phyloP scores from a whole-genome alignment of 2,113 vertebrate species.

The Apeltes quadracus region DNA sequence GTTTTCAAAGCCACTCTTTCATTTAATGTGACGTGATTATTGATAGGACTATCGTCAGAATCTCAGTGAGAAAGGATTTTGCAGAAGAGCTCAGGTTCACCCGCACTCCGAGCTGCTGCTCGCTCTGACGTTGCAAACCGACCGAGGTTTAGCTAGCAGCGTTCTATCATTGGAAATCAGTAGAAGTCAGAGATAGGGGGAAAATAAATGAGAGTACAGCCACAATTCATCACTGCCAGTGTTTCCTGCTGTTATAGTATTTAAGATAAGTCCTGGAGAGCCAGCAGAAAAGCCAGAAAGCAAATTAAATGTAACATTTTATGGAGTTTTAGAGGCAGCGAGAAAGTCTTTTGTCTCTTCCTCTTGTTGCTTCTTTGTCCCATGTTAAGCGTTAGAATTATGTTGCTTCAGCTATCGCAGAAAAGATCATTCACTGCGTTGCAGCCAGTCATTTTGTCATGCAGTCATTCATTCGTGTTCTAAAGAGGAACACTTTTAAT shows the following conservation, averaged over 20 bases:
- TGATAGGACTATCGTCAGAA: slow-evolving; percentile 25
- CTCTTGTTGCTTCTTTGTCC: neutral
- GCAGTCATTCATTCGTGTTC: neutral
- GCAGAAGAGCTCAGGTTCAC: slow-evolving; percentile 5
- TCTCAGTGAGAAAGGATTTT: slow-evolving; percentile 21
- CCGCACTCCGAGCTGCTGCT: slow-evolving; percentile 11
- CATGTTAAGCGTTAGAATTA: neutral
- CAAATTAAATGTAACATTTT: slow-evolving; percentile 8
- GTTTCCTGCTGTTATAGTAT: slow-evolving; percentile 22
- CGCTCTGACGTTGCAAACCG: slow-evolving; percentile 43
- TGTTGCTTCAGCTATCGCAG: neutral
- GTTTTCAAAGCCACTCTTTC: slow-evolving; percentile 21
- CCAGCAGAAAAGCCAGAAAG: slow-evolving; percentile 14
- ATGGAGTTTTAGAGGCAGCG: neutral
- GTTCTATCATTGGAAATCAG: slow-evolving; percentile 28
- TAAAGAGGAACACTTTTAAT: slow-evolving; percentile 2
- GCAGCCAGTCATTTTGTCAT: neutral
- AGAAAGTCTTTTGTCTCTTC: neutral
- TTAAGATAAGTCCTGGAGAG: slow-evolving; percentile 33
- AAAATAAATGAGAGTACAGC: slow-evolving; percentile 40
- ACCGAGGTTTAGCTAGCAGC: slow-evolving; percentile 27
- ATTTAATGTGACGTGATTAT: slow-evolving; percentile 7
- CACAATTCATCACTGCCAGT: slow-evolving; percentile 30
- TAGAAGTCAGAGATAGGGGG: slow-evolving; percentile 37
- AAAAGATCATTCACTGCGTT: neutral